Evolutionary conservation across 1,140 invertebrate genomes (phyloP).

Genomic region (Drosophila arizonae): DNA sequence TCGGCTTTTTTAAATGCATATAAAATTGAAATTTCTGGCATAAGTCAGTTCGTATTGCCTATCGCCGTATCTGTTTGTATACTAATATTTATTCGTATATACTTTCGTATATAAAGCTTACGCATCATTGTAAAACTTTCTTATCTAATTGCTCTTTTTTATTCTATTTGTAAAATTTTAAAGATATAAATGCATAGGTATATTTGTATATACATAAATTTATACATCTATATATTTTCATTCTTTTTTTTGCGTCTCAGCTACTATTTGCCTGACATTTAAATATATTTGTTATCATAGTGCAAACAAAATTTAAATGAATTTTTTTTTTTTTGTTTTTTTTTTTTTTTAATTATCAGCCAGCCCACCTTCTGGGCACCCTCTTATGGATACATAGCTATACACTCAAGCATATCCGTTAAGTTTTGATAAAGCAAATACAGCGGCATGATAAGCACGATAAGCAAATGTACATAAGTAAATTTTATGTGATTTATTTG

Average conservation of each 20-base stretch:
- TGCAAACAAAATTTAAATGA: constrained; percentile 37
- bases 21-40: too few species aligned
- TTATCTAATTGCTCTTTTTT: constrained; percentile 25
- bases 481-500: background rate
- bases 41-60: too few species aligned
- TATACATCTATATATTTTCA: constrained; percentile 4
- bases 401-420: background rate
- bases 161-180: background rate
- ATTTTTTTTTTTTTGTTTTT: constrained; percentile 36
- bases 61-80: too few species aligned
- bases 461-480: constrained; percentile 18
- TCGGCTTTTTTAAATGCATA: too few species aligned
- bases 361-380: background rate
- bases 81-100: too few species aligned
- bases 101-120: too few species aligned
- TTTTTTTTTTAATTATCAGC: constrained; percentile 20
- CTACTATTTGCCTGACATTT: constrained; percentile 17
- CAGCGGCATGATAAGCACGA: constrained; percentile 23
- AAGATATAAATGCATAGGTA: background rate
- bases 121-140: constrained; percentile 3
- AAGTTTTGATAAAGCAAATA: constrained; percentile 22
- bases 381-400: constrained; percentile 5
- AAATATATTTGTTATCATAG: constrained; percentile 29
- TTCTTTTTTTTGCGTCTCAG: background rate
- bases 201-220: background rate